Percentiles rank a stretch among this genome's conserved stretches.
phyloP scores from a whole-genome alignment of 1,140 invertebrate genomes.

The Varroa destructor region DNA sequence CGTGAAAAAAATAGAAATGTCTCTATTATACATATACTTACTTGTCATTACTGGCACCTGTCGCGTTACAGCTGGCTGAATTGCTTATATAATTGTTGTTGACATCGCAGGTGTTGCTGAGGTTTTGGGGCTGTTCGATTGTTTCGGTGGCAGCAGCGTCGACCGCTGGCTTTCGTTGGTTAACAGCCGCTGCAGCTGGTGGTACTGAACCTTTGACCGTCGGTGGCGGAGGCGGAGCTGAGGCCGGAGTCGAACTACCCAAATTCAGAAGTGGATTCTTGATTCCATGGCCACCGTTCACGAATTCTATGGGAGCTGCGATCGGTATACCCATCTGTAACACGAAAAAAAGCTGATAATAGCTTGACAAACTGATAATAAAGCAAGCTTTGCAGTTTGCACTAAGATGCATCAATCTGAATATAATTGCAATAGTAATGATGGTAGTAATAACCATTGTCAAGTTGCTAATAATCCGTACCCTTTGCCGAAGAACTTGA shows the following conservation, averaged over 20 bases:
- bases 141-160: neutral
- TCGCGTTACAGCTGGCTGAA: no score
- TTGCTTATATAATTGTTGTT: neutral
- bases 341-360: neutral
- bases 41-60: no score
- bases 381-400: no score
- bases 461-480: neutral
- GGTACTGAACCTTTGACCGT: no score
- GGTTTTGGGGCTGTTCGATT: conserved; percentile 4
- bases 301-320: conserved; percentile 71
- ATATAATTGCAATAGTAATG: no score
- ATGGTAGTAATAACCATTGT: no score
- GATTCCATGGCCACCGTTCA: conserved; percentile 95
- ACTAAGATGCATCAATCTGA: no score
- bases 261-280: conserved; percentile 76
- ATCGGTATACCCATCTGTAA: conserved; percentile 18
- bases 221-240: neutral
- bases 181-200: no score
- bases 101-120: conserved; percentile 25
- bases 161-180: neutral
- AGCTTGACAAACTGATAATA: neutral
- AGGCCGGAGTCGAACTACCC: conserved; percentile 31
- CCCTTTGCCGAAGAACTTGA: conserved; percentile 17
- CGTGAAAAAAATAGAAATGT: no score
- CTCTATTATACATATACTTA: no score